These are phyloP conservation scores for Gymnocheta viridis DNA, from an alignment of 2,888 invertebrate species.

Conservation along the genomic window DNA sequence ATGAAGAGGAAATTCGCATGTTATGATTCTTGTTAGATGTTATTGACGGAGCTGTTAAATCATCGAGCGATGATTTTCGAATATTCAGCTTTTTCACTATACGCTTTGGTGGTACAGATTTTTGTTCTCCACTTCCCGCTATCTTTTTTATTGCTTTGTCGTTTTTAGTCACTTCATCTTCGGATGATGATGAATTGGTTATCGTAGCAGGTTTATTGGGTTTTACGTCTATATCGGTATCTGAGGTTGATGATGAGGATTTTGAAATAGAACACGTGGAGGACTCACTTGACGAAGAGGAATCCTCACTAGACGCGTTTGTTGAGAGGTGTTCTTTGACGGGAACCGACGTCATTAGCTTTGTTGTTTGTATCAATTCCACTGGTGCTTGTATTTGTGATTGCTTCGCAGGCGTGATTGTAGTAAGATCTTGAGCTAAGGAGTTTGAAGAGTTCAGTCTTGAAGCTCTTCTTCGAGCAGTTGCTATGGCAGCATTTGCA, in stretches of 20 bases:
- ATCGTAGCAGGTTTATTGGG: conserved; percentile 11
- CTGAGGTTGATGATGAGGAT: conserved; percentile 65
- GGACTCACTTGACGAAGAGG: conserved; percentile 70
- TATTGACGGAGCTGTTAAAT: conserved; percentile 56
- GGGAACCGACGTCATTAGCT: conserved; percentile 1
- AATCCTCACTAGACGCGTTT: conserved; percentile 68
- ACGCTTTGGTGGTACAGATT: conserved; percentile 56
- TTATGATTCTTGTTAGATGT: conserved; percentile 35
- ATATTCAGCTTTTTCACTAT: conserved; percentile 75
- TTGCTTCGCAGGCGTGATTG: conserved; percentile 73
- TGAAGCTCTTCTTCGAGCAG: conserved; percentile 71
- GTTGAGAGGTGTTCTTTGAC: conserved; percentile 9
- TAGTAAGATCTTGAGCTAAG: conserved; percentile 39
- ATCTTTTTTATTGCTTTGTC: conserved; percentile 40
- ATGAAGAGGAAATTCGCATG: conserved; percentile 71
- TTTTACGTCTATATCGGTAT: conserved; percentile 50
- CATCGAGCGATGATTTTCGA: conserved; percentile 71
- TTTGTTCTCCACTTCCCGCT: conserved; percentile 30
- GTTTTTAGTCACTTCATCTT: conserved; percentile 48
- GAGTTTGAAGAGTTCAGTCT: conserved; percentile 71
- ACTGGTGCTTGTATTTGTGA: conserved; percentile 54
- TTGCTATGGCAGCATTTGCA: conserved; percentile 42
- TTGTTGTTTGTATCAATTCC: conserved; percentile 49
- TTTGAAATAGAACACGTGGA: conserved; percentile 71
- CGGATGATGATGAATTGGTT: conserved; percentile 63